A percentile compares a stretch with the other conserved stretches of the same genome.
phyloP scores from a whole-genome alignment of 1,140 invertebrate species.

The Panagrolaimus sp. region DNA sequence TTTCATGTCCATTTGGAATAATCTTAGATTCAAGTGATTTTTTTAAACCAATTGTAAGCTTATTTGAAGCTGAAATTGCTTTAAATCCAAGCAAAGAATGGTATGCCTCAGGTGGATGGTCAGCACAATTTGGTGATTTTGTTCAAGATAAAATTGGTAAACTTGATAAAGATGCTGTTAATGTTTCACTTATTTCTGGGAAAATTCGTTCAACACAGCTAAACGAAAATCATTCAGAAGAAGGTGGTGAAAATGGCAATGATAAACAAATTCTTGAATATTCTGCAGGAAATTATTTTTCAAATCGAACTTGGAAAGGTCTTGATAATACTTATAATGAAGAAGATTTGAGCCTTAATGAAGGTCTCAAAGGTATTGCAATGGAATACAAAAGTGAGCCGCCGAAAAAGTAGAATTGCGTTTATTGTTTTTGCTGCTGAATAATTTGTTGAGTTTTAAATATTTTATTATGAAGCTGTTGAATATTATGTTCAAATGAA shows the following conservation, averaged over 20 bases:
- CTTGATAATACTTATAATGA: constrained; percentile 29
- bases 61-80: constrained; percentile 50
- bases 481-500: too few species aligned
- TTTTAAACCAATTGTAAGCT: constrained; percentile 40
- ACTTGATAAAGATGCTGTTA: constrained; percentile 22
- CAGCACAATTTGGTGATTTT: constrained; percentile 36
- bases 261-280: constrained; percentile 33
- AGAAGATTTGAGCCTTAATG: constrained; percentile 20
- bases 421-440: too few species aligned
- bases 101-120: constrained; percentile 39
- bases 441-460: too few species aligned
- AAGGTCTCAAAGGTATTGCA: constrained; percentile 36
- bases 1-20: constrained; percentile 46
- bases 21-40: constrained; percentile 36
- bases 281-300: constrained; percentile 40
- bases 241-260: neutral
- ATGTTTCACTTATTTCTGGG: constrained; percentile 35
- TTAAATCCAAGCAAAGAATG: constrained; percentile 36
- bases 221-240: constrained; percentile 2
- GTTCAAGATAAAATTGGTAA: constrained; percentile 18
- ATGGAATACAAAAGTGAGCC: constrained; percentile 21
- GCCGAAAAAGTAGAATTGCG: neutral
- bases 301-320: constrained; percentile 43
- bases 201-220: constrained; percentile 20
- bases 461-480: too few species aligned